Base-by-base conservation (phyloP, 1,140 invertebrate species). In the Coelopa frigida region DNA sequence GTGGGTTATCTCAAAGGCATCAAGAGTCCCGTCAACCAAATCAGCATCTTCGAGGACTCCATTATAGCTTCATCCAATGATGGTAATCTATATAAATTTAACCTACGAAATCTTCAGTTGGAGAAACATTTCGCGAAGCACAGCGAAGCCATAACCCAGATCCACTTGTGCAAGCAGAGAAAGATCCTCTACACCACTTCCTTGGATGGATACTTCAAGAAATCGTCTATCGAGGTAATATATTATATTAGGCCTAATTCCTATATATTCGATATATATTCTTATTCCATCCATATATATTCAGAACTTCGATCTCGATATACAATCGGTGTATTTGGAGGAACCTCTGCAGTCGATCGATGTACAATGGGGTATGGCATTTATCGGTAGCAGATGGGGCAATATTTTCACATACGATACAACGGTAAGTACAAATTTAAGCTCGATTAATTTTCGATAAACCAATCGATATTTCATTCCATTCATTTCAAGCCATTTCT, bases 51-150 rank as follows among this genome's bases (percentile, higher is more conserved):
- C 31, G 55, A 54, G 31, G 35, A 53, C 29, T 46, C 44, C 12
- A 56, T 67, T 5, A 44, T 78, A 26, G 75, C 74, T 10, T 73
- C 76, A 0, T 72, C 74, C 20, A 59, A 77, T 10, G 73, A 76
- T 50, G 76, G 77, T 14, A 75, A 77, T 51, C 64, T 78, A 3
- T 78, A 77, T 50, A 68, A 75, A 56, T 77, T 75, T 48, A 70
- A 61, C 48, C 53, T 55, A 2, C 33, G 44, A 22, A 72, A 66
- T n/a, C 72, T 74, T 8, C 70, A 71, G 35, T 55, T 77, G 11
- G 50, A 74, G 17, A 62, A 57, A 12, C 72, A 73, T 12, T 57
- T 77, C 27, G 29, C 54, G n/a, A 61, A 67, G 36, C 66, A 69
- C 42, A 58, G 57, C n/a, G 62, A 68, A 18, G 58, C 58, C 26